phyloP scores from a whole-genome alignment of 2,113 vertebrate genomes.

The Cebus imitator region DNA sequence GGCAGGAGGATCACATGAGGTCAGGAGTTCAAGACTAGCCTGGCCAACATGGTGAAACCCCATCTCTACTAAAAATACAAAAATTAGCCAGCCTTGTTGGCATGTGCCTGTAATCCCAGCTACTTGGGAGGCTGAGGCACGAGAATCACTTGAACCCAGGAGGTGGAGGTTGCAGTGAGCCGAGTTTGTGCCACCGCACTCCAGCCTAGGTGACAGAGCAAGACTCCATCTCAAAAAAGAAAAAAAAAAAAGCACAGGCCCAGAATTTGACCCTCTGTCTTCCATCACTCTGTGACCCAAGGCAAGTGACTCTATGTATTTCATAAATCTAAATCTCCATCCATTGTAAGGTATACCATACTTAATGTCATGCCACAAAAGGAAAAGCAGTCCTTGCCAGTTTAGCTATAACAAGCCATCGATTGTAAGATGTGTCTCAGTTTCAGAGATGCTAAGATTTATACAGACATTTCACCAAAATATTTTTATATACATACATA shows the following conservation, averaged over 20 bases:
- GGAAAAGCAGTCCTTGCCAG: background rate
- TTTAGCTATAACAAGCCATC: background rate
- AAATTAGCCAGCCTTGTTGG: background rate
- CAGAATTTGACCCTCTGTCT: background rate
- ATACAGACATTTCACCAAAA: background rate
- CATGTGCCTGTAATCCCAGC: background rate
- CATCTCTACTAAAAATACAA: background rate
- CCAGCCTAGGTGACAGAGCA: background rate
- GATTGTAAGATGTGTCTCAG: background rate
- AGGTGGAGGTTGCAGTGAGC: background rate
- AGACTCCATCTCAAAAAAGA: background rate
- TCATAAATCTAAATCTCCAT: background rate
- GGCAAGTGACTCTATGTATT: background rate
- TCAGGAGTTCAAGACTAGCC: background rate
- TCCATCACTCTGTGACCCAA: background rate
- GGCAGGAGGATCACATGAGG: background rate
- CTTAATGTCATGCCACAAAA: background rate
- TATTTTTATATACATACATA: too few species aligned
- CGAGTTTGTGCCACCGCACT: background rate
- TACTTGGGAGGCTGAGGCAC: background rate
- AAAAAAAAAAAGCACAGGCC: background rate
- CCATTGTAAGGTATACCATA: background rate
- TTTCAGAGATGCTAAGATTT: background rate
- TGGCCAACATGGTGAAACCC: background rate
- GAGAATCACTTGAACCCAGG: background rate